A percentile compares a stretch with the other conserved stretches of the same genome.
phyloP scores from a whole-genome alignment of 64 coral and sea anemone species.

The Stylophora pistillata region DNA sequence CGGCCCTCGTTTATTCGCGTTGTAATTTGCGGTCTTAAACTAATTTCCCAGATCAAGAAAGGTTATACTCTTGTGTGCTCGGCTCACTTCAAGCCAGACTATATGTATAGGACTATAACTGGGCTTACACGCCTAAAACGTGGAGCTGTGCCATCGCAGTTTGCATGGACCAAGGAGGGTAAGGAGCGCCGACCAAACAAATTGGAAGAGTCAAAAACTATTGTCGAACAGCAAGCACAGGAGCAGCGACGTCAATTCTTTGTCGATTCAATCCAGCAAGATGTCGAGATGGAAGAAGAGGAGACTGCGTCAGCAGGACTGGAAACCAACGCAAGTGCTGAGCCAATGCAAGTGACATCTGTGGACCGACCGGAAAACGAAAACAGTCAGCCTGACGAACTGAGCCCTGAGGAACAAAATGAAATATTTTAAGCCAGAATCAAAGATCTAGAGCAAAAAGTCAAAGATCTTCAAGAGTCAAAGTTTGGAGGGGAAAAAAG shows the following conservation, averaged over 20 bases:
- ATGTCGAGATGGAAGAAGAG: slow-evolving; percentile 20
- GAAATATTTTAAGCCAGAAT: slow-evolving; percentile 9
- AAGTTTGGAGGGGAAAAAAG: slow-evolving; percentile 39
- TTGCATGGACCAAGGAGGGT: slow-evolving; percentile 30
- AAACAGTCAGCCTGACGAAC: not conserved
- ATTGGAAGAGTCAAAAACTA: too few species aligned
- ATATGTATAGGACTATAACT: slow-evolving; percentile 34
- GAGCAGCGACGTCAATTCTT: too few species aligned
- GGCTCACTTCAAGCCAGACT: slow-evolving; percentile 43
- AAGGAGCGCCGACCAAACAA: slow-evolving; percentile 7
- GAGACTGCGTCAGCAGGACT: not conserved
- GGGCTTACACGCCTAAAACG: slow-evolving; percentile 23
- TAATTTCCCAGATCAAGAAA: slow-evolving; percentile 44
- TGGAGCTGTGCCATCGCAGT: slow-evolving; percentile 41
- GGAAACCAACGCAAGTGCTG: slow-evolving; percentile 8
- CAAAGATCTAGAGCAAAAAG: slow-evolving; percentile 7
- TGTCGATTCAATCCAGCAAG: too few species aligned
- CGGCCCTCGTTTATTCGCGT: too few species aligned
- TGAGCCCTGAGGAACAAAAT: slow-evolving; percentile 19
- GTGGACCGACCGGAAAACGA: not conserved
- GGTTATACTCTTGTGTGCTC: slow-evolving; percentile 38
- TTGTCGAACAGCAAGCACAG: too few species aligned
- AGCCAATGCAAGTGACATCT: not conserved
- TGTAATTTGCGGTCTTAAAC: not conserved
- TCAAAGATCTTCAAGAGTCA: not conserved